A percentile compares a stretch with the other conserved stretches of the same genome.
Conservation (phyloP, 2,113 vertebrate genomes). For the Salminus brasiliensis region DNA sequence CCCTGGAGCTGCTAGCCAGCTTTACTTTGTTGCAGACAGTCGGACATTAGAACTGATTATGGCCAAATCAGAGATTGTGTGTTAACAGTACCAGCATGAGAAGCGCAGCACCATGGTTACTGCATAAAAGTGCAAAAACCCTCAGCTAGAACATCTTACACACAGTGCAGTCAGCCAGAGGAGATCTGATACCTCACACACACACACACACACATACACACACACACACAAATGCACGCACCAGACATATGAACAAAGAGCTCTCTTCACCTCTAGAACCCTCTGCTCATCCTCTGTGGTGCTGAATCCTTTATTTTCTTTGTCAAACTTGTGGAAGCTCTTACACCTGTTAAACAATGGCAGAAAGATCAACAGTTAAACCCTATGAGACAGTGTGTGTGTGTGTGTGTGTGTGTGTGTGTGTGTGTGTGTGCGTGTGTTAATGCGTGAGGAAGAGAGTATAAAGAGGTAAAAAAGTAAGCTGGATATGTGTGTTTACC, state of each 20-base stretch:
- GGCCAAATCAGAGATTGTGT: conserved; percentile 31
- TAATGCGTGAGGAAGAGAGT: background rate
- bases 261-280: conserved; percentile 81
- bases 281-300: conserved; percentile 89
- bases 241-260: conserved; percentile 22
- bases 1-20: too few relatives aligned
- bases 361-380: conserved; percentile 58
- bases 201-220: conserved; percentile 27
- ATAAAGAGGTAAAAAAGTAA: background rate
- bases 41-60: too few relatives aligned
- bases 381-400: conserved; percentile 64
- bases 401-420: background rate
- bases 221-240: conserved; percentile 20
- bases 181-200: conserved; percentile 59
- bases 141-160: conserved; percentile 43
- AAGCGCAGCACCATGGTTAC: conserved; percentile 69
- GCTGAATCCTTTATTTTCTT: conserved; percentile 91
- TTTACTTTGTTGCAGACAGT: too few relatives aligned
- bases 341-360: conserved; percentile 80
- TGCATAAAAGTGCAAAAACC: conserved; percentile 61
- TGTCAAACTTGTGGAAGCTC: conserved; percentile 92
- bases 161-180: conserved; percentile 48
- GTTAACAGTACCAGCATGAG: conserved; percentile 51
- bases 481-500: conserved; percentile 61
- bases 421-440: too few relatives aligned